phyloP scores from a whole-genome alignment of 2,113 vertebrate species.

The Capricornis sumatraensis region DNA sequence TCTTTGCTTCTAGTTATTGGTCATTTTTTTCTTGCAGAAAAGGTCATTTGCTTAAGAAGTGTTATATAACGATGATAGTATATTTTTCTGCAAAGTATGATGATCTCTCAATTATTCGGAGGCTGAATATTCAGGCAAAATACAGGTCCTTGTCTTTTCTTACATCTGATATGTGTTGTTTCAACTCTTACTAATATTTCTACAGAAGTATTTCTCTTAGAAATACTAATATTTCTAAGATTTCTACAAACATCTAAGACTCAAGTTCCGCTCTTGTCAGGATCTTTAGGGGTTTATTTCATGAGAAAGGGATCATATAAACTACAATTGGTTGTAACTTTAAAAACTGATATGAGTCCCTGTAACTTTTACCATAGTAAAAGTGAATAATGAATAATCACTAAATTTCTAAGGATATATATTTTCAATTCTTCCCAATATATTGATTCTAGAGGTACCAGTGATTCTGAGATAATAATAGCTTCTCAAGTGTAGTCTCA shows the following conservation, averaged over 20 bases:
- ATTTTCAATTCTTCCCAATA: neutral
- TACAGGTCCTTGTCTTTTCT: neutral
- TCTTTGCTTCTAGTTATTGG: neutral
- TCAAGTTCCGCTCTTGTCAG: neutral
- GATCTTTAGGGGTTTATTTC: neutral
- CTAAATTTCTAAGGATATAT: neutral
- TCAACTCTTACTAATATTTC: neutral
- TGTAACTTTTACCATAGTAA: neutral
- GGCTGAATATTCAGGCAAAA: neutral
- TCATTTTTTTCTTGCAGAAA: neutral
- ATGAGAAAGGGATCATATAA: neutral
- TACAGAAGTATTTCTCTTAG: neutral
- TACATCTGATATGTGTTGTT: neutral
- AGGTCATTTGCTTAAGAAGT: neutral
- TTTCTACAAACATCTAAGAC: neutral
- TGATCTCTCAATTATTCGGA: neutral
- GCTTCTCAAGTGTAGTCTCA: neutral
- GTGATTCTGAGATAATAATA: neutral
- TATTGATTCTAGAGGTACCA: neutral
- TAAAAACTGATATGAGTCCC: neutral
- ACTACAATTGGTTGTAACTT: neutral
- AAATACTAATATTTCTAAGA: neutral
- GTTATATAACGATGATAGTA: neutral
- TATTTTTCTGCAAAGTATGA: neutral
- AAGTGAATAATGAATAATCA: neutral